Base-by-base conservation (phyloP, 1,140 invertebrate genomes). In the Chrysoperla carnea region DNA sequence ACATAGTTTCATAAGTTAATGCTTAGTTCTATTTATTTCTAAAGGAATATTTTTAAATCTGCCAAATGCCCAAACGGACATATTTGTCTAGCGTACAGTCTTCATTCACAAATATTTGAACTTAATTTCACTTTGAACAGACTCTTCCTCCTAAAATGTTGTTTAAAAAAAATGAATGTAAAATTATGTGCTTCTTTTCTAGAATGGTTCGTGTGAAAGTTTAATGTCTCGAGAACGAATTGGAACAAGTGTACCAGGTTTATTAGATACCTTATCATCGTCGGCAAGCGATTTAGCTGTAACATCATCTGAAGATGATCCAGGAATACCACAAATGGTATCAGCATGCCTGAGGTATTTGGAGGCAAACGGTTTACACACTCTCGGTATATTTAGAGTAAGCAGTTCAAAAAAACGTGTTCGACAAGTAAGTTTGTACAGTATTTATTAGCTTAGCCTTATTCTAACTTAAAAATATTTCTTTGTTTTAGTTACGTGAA, bases 351-450 rank as follows among this genome's bases (percentile, higher is more conserved):
- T 90, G 41, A 73, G 75, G 44, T 82, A 91, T 60, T 68, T 93
- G 28, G 75, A 88, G 54, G 62, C 66, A 9, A 73, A 83, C 48
- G 87, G 86, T 9, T 67, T 94, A 7, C 71, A 78, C 45, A 88
- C 83, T 11, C 67, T 89, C 8, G 89, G 89, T 1, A 77, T 93
- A 37, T 94, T 94, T 65, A 70, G 89, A 46, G 86, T 94, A 17
- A 86, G 84, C 38, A 79, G 82, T 35, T 90, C 86, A 1, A 89
- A 90, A 59, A 93, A 91, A 59, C 70, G 88, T 60, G 81, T 90
- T 29, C 70, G 87, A 64, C 85, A 92, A 76, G 87, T 91, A 58
- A 61, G 58, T 49, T 29, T 17, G 37, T 14, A n/a, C n/a, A 23
- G 33, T 17, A 11, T 1, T 6, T 39, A 35, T n/a, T n/a, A n/a